phyloP scores from a whole-genome alignment of 2,797 vertebrate species.

The Pangasius krempfi region DNA sequence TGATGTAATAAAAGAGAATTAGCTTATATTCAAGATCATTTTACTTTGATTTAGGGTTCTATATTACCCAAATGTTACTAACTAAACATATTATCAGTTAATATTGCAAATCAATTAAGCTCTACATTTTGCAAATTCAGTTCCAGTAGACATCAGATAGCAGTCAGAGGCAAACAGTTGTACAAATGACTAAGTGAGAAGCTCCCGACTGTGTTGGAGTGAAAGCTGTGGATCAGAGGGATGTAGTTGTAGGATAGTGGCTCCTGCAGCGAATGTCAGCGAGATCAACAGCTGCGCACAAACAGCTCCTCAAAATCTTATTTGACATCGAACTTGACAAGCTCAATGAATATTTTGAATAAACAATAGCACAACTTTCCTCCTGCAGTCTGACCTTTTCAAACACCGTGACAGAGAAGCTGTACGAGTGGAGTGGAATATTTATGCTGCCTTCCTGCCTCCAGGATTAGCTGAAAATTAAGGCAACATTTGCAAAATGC shows the following conservation, averaged over 20 bases:
- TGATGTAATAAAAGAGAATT: background rate
- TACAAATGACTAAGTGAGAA: background rate
- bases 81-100: background rate
- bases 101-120: background rate
- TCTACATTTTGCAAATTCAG: background rate
- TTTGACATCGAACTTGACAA: conserved; percentile 10
- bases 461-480: conserved; percentile 20
- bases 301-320: conserved; percentile 15
- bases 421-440: conserved; percentile 23
- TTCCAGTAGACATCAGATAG: background rate
- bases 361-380: conserved; percentile 14
- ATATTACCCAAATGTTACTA: background rate
- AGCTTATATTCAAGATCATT: background rate
- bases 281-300: conserved; percentile 20
- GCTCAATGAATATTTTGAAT: conserved; percentile 9
- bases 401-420: conserved; percentile 22
- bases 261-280: conserved; percentile 6
- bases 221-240: background rate
- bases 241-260: conserved; percentile 7
- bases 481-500: conserved; percentile 1
- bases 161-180: background rate
- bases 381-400: conserved; percentile 37
- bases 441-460: conserved; percentile 35
- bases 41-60: background rate
- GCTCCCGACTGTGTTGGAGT: background rate